These are phyloP conservation scores for Caranx melampygus DNA, from an alignment of 2,113 vertebrate genomes.

Conservation along the genomic window DNA sequence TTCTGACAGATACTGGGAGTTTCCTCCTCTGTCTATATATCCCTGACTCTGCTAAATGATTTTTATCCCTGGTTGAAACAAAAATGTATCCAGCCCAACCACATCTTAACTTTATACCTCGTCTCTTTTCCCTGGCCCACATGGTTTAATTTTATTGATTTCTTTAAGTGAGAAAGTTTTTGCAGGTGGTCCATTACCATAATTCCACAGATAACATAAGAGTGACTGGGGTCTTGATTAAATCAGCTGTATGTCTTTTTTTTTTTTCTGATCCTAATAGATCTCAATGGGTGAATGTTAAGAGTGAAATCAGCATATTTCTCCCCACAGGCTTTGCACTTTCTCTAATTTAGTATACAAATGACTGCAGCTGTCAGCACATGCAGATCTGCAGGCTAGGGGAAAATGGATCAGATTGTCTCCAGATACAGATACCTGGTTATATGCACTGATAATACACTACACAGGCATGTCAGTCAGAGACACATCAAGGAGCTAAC, in stretches of 20 bases:
- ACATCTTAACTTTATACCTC: too few species aligned
- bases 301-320: neutral
- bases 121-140: neutral
- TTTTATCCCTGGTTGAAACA: too few species aligned
- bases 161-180: neutral
- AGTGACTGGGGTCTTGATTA: neutral
- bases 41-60: too few species aligned
- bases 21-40: too few species aligned
- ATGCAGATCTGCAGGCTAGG: neutral
- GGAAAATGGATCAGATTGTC: neutral
- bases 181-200: neutral
- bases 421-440: neutral
- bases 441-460: neutral
- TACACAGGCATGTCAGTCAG: neutral
- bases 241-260: neutral
- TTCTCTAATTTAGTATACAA: neutral
- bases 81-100: too few species aligned
- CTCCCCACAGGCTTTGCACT: neutral
- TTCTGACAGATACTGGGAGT: too few species aligned
- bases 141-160: neutral
- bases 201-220: slow-evolving; percentile 5
- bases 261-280: neutral
- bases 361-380: neutral
- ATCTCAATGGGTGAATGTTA: neutral
- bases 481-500: neutral